Base-by-base conservation (phyloP, 2,888 invertebrate genomes). In the Chymomyza caudatula region DNA sequence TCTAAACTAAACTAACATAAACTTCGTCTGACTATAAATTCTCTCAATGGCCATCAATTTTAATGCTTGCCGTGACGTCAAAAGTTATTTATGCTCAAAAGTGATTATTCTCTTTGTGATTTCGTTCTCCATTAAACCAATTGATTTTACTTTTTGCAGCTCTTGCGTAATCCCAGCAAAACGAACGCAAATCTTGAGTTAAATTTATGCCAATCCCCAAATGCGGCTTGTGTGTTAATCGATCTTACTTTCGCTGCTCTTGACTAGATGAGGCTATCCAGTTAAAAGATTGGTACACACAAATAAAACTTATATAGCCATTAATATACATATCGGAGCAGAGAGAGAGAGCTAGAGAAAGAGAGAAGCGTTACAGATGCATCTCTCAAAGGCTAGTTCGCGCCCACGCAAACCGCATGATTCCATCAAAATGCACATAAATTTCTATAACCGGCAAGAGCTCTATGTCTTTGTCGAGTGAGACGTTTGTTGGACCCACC, bases 371-470 rank as follows among this genome's bases (percentile, higher is more conserved):
- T 20, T 20, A 51, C 19, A 47, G 47, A 47, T 47, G 47, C 47
- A 47, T 47, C 47, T 15, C 17, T 17, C 15, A 47, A 47, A 47
- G 47, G 15, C 55, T 52, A 20, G 49, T 17, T 69, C 73, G 75
- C 83, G 71, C 85, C 80, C 83, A 77, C 80, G 62, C 73, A 25
- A 65, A 62, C 63, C 51, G 74, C 71, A 74, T 71, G 80, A 85
- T 85, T 68, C 69, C 69, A 83, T 80, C 85, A 79, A 83, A 85
- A 85, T 81, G 80, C 80, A 83, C 80, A 81, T 81, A 81, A 81
- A 81, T 81, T 81, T 72, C 73, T 63, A 3, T 11, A 51, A 73
- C 11, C 51, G 51, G 20, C 51, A 51, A 37, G 29, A 37, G 29
- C 29, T 2, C 29, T 11, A 8, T 37, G 29, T 37, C 29, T 37